Evolutionary conservation across 2,888 invertebrate species (phyloP).

Genomic region (Microctonus aethiopoides): DNA sequence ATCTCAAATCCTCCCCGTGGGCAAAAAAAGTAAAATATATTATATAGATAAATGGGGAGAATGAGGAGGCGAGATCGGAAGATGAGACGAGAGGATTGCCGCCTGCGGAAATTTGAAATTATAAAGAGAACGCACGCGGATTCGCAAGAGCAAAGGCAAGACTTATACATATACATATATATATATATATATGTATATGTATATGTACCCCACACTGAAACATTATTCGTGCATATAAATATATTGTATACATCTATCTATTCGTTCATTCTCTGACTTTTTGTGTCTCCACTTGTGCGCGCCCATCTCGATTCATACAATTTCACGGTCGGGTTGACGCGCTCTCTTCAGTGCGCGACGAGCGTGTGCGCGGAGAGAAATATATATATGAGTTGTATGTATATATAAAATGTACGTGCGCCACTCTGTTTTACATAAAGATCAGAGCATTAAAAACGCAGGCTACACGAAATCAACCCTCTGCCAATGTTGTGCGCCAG

Average conservation of each 20-base stretch:
- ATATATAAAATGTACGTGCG: constrained; percentile 42
- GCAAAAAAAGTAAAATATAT: constrained; percentile 26
- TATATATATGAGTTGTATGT: constrained; percentile 2
- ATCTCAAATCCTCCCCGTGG: not conserved
- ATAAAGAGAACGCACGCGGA: constrained; percentile 44
- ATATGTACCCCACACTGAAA: not conserved
- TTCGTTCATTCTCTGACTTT: constrained; percentile 48
- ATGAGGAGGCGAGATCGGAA: constrained; percentile 24
- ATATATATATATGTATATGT: too few relatives aligned
- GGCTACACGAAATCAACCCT: constrained; percentile 60
- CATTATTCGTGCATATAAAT: not conserved
- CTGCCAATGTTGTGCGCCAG: constrained; percentile 32
- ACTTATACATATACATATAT: too few relatives aligned
- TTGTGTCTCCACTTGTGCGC: constrained; percentile 52
- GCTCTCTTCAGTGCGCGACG: constrained; percentile 45
- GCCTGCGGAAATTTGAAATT: constrained; percentile 60
- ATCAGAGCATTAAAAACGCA: constrained; percentile 67
- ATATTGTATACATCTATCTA: constrained; percentile 25
- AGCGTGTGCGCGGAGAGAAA: constrained; percentile 33
- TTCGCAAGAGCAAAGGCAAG: constrained; percentile 32
- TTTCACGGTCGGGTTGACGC: constrained; percentile 66
- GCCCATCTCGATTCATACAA: constrained; percentile 64
- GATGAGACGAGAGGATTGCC: constrained; percentile 41
- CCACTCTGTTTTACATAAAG: constrained; percentile 65
- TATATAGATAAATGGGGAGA: not conserved